Percentiles rank a stretch among this genome's conserved stretches.
Conservation (phyloP, 2,888 invertebrate species). For the Aphodius granarius region DNA sequence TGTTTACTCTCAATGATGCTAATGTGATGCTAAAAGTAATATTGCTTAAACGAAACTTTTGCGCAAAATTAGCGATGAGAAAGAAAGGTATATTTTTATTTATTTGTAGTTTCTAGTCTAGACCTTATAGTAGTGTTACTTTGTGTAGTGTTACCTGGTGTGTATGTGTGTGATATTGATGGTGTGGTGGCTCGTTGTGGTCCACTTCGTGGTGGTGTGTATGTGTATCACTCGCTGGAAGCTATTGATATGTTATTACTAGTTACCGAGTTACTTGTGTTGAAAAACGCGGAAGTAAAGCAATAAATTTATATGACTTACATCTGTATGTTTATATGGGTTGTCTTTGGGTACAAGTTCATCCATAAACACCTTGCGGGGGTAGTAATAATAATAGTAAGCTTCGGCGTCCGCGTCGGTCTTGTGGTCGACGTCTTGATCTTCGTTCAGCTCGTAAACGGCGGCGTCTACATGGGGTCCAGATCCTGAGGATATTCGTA, state of each 20-base stretch:
- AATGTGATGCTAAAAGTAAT: slow-evolving; percentile 48
- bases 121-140: not conserved
- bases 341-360: slow-evolving; percentile 37
- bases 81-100: too few relatives aligned
- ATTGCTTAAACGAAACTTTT: too few relatives aligned
- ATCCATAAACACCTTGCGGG: slow-evolving; percentile 56
- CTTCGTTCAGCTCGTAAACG: slow-evolving; percentile 48
- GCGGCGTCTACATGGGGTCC: slow-evolving; percentile 43
- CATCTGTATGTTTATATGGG: slow-evolving; percentile 34
- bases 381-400: slow-evolving; percentile 60
- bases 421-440: slow-evolving; percentile 18
- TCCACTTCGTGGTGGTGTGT: slow-evolving; percentile 26
- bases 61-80: too few relatives aligned
- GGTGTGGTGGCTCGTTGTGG: slow-evolving; percentile 14
- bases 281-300: not conserved
- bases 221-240: slow-evolving; percentile 16
- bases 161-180: slow-evolving; percentile 45
- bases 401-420: slow-evolving; percentile 19
- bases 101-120: not conserved
- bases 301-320: slow-evolving; percentile 17
- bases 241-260: not conserved
- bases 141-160: slow-evolving; percentile 41
- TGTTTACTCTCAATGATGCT: slow-evolving; percentile 43
- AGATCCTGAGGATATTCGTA: slow-evolving; percentile 42
- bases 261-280: too few relatives aligned